phyloP scores from a whole-genome alignment of 2,797 vertebrate species.

The Monodelphis domestica region DNA sequence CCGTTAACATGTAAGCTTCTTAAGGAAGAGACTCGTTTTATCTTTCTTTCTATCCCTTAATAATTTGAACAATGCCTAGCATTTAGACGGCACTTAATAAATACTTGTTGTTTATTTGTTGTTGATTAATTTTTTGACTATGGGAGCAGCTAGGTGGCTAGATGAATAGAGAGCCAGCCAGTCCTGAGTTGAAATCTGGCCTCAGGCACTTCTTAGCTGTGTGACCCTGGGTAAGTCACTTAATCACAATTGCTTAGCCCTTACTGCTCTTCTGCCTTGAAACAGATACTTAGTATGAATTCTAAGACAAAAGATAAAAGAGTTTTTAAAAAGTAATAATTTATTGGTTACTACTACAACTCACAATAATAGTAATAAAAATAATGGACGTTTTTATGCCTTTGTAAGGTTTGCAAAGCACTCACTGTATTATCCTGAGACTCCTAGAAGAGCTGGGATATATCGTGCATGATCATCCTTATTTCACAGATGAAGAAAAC shows the following conservation, averaged over 20 bases:
- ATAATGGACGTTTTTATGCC: not conserved
- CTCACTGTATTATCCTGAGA: not conserved
- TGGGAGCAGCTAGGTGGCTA: too few species aligned
- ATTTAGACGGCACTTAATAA: not conserved
- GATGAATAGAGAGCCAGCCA: too few species aligned
- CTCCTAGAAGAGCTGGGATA: accelerated
- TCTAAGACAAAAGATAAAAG: too few species aligned
- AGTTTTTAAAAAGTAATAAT: too few species aligned
- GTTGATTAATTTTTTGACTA: not conserved
- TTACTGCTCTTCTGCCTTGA: too few species aligned
- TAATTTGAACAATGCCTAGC: not conserved
- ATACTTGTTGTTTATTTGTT: too few species aligned
- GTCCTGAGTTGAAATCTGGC: too few species aligned
- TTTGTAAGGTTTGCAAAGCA: not conserved
- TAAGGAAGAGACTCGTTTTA: not conserved
- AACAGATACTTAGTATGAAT: too few species aligned
- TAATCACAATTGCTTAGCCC: too few species aligned
- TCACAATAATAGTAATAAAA: not conserved
- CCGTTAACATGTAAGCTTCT: not conserved
- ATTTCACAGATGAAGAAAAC: not conserved
- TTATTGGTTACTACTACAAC: not conserved
- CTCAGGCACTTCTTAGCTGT: too few species aligned
- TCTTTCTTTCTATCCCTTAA: not conserved
- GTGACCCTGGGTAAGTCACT: too few species aligned
- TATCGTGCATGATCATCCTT: not conserved